These are phyloP conservation scores for Ctenoplectra terminalis DNA, from an alignment of 1,140 invertebrate genomes.

Conservation along the genomic window DNA sequence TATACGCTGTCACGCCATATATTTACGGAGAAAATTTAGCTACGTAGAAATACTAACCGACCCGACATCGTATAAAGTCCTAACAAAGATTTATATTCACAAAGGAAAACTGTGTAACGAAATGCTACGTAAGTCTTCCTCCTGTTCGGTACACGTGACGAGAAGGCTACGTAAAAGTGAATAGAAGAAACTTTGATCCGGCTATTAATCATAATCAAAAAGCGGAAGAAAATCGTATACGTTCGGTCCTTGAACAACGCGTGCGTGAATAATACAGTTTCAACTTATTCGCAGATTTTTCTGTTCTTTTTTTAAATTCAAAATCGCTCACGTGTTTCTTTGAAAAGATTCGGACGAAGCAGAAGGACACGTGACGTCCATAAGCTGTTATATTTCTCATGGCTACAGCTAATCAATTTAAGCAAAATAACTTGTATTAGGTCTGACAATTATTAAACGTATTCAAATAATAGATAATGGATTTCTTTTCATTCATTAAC, in stretches of 20 bases:
- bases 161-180: background rate
- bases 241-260: background rate
- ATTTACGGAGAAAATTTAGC: slow-evolving; percentile 29
- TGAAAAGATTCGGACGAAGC: too few relatives aligned
- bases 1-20: background rate
- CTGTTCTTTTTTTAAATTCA: too few relatives aligned
- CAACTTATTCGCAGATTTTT: too few relatives aligned
- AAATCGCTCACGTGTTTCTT: too few relatives aligned
- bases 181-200: background rate
- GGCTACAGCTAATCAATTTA: too few relatives aligned
- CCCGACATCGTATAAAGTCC: slow-evolving; percentile 14
- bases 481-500: too few relatives aligned
- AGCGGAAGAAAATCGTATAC: background rate
- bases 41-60: background rate
- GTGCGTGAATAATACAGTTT: too few relatives aligned
- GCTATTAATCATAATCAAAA: background rate
- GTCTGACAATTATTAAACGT: too few relatives aligned
- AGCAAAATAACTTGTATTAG: too few relatives aligned
- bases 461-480: too few relatives aligned
- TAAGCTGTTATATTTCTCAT: too few relatives aligned
- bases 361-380: too few relatives aligned
- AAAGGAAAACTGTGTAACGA: slow-evolving; percentile 8
- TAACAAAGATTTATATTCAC: slow-evolving; percentile 47
- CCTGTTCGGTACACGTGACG: background rate
- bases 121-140: background rate